phyloP scores from a whole-genome alignment of 2,888 invertebrate species.

The Sphinx pinastri region DNA sequence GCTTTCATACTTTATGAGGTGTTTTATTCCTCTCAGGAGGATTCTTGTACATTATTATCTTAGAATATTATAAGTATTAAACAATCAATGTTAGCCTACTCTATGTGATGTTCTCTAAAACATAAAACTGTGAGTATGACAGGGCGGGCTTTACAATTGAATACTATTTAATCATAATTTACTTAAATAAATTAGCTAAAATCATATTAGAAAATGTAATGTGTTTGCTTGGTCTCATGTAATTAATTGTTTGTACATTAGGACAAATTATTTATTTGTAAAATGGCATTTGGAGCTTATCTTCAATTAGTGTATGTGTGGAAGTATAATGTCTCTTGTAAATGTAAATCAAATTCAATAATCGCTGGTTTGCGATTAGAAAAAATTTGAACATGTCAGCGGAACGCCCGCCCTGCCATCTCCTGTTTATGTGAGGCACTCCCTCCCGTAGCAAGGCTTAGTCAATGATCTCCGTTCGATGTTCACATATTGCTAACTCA shows the following conservation, averaged over 20 bases:
- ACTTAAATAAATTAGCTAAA: constrained; percentile 16
- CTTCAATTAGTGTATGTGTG: constrained; percentile 1
- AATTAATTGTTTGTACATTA: constrained; percentile 15
- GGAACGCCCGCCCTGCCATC: constrained; percentile 8
- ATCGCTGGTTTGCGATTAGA: constrained; percentile 24
- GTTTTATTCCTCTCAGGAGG: not conserved
- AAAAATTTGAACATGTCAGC: constrained; percentile 9
- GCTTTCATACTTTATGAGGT: constrained; percentile 19
- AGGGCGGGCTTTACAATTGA: constrained; percentile 24
- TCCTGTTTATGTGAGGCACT: constrained; percentile 26
- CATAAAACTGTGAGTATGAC: constrained; percentile 33
- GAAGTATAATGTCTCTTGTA: not conserved
- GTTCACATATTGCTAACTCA: constrained; percentile 48
- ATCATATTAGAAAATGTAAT: constrained; percentile 16
- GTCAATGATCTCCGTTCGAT: constrained; percentile 62
- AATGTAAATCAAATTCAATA: constrained; percentile 26
- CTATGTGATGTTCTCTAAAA: constrained; percentile 35
- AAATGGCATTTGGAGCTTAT: constrained; percentile 14
- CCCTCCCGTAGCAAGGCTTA: constrained; percentile 48
- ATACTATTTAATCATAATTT: constrained; percentile 4
- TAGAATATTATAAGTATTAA: constrained; percentile 3
- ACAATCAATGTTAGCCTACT: constrained; percentile 29
- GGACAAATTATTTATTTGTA: constrained; percentile 15
- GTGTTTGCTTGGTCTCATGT: constrained; percentile 20
- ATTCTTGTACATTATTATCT: constrained; percentile 21